Conservation (phyloP, 2,888 invertebrate genomes). For the Ochropleura leucogaster region DNA sequence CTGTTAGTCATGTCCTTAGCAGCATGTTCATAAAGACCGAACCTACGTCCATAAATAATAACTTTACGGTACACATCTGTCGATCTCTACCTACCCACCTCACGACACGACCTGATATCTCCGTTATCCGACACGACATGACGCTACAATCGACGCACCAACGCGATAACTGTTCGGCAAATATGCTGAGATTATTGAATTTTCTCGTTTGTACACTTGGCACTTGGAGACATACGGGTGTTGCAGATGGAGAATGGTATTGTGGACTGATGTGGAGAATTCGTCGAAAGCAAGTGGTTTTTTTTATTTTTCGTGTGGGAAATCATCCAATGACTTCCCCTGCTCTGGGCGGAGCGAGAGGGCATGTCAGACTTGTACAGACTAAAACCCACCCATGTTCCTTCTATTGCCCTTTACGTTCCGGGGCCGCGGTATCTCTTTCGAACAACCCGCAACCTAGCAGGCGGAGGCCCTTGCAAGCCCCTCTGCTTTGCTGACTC, state of each 20-base stretch:
- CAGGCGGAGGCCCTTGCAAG: too few relatives aligned
- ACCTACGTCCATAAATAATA: background rate
- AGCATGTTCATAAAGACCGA: background rate
- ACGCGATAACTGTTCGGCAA: conserved; percentile 67
- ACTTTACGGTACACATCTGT: conserved; percentile 18
- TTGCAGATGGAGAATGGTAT: background rate
- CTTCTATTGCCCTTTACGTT: too few relatives aligned
- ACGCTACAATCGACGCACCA: conserved; percentile 55
- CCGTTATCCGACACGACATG: conserved; percentile 59
- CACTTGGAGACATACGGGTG: conserved; percentile 54
- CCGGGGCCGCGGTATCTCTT: too few relatives aligned
- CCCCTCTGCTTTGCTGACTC: too few relatives aligned
- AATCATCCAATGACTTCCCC: too few relatives aligned
- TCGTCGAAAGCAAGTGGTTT: background rate
- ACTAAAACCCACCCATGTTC: too few relatives aligned
- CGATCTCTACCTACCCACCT: conserved; percentile 4
- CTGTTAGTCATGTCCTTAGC: background rate
- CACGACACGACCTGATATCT: conserved; percentile 22
- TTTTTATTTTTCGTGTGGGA: too few relatives aligned
- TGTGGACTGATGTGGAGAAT: background rate
- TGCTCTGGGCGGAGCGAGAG: too few relatives aligned
- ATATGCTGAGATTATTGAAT: conserved; percentile 67
- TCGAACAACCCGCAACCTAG: too few relatives aligned
- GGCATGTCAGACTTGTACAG: too few relatives aligned
- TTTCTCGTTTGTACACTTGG: conserved; percentile 66